These are phyloP conservation scores for Scytalopus superciliaris DNA, from an alignment of 2,113 vertebrate genomes.

Conservation along the genomic window DNA sequence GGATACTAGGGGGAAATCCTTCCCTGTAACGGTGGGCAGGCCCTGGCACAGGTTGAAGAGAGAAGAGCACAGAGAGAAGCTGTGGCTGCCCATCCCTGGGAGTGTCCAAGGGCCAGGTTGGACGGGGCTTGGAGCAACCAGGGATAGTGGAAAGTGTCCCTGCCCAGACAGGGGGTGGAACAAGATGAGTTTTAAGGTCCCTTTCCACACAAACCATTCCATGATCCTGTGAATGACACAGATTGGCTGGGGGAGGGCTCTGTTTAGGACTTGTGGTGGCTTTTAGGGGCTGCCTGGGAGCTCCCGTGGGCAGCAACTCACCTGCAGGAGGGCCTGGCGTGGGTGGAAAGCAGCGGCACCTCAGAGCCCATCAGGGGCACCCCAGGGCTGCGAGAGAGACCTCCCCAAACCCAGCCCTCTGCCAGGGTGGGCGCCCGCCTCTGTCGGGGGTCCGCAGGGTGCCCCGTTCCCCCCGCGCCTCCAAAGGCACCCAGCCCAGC, in stretches of 20 bases:
- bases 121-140: accelerated
- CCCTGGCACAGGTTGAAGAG: background rate
- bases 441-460: accelerated
- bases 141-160: background rate
- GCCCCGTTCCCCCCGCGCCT: accelerated
- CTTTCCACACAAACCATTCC: background rate
- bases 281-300: background rate
- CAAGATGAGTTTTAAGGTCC: accelerated
- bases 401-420: background rate
- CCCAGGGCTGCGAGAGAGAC: background rate
- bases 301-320: background rate
- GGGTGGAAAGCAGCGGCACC: background rate
- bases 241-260: background rate
- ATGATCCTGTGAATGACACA: accelerated
- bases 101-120: background rate
- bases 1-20: background rate
- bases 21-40: accelerated
- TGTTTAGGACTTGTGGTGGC: accelerated
- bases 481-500: accelerated
- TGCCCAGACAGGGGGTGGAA: background rate
- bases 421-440: background rate
- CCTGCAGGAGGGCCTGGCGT: background rate
- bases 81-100: background rate
- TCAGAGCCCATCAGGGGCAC: background rate
- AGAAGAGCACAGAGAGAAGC: too few relatives aligned